phyloP scores from a whole-genome alignment of 2,797 vertebrate species.

The Phrynocephalus forsythii region DNA sequence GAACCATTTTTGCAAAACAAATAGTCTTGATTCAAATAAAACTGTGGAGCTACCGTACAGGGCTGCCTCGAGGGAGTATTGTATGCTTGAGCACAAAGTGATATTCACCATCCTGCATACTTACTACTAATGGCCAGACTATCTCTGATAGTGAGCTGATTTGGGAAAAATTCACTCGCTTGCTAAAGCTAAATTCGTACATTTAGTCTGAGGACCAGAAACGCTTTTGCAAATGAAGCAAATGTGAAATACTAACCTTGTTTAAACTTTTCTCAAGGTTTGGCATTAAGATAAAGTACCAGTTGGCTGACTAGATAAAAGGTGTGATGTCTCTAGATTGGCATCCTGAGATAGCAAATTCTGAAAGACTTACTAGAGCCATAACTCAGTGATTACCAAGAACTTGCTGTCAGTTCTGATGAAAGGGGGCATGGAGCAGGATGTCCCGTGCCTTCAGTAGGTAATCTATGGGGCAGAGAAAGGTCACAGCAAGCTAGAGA shows the following conservation, averaged over 20 bases:
- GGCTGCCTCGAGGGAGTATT: not conserved
- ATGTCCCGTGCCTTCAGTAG: too few relatives aligned
- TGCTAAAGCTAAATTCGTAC: fast-evolving
- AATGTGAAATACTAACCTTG: not conserved
- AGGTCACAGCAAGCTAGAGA: too few relatives aligned
- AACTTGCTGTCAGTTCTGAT: not conserved
- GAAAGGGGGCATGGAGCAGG: not conserved
- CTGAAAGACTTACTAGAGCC: not conserved
- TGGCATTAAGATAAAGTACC: not conserved
- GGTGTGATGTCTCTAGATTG: not conserved
- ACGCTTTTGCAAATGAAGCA: not conserved
- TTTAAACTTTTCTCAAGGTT: not conserved
- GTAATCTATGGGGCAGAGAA: too few relatives aligned
- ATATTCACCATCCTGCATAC: not conserved
- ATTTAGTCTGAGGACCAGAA: slow-evolving; percentile 10
- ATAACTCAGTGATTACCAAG: not conserved
- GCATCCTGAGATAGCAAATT: not conserved
- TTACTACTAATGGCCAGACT: not conserved
- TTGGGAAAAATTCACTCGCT: not conserved
- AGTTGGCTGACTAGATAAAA: not conserved
- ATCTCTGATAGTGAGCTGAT: not conserved
- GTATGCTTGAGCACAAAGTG: slow-evolving; percentile 3
- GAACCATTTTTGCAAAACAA: not conserved
- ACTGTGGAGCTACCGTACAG: not conserved
- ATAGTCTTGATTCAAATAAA: not conserved